Conservation (phyloP, 2,113 vertebrate species). For the Alectura lathami region DNA sequence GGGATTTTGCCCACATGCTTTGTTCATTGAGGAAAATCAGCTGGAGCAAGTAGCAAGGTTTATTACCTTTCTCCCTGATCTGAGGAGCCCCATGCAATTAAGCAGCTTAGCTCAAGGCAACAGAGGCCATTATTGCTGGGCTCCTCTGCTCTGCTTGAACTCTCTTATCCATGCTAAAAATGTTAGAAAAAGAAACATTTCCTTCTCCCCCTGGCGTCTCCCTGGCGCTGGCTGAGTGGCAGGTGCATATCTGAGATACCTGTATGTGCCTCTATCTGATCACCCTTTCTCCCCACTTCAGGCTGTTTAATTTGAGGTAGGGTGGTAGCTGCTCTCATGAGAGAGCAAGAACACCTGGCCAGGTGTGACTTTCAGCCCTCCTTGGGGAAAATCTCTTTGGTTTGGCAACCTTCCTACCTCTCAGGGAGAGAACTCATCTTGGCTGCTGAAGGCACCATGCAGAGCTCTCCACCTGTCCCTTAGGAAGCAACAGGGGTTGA, state of each 20-base stretch:
- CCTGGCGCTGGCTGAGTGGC: slow-evolving; percentile 33
- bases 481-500: neutral
- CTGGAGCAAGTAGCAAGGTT: neutral
- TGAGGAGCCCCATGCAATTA: slow-evolving; percentile 44
- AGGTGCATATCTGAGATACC: slow-evolving; percentile 63
- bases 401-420: neutral
- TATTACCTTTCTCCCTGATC: slow-evolving; percentile 54
- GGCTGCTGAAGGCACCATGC: neutral
- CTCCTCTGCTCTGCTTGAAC: slow-evolving; percentile 44
- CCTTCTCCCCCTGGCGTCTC: slow-evolving; percentile 19
- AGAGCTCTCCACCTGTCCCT: neutral
- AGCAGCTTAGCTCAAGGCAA: slow-evolving; percentile 57
- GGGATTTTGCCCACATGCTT: neutral
- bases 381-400: neutral
- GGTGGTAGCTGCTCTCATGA: fast-evolving
- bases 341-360: neutral
- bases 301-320: neutral
- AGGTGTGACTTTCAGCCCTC: neutral
- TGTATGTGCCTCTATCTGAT: slow-evolving; percentile 49
- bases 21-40: neutral
- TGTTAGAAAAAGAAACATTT: slow-evolving; percentile 19
- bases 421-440: neutral
- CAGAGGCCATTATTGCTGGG: neutral
- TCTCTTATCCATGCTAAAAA: slow-evolving; percentile 37
- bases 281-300: neutral